Evolutionary conservation across 2,113 vertebrate genomes (phyloP), one percentile per base, ranked within the genome.

Genomic region (Psephotus haematonotus): DNA sequence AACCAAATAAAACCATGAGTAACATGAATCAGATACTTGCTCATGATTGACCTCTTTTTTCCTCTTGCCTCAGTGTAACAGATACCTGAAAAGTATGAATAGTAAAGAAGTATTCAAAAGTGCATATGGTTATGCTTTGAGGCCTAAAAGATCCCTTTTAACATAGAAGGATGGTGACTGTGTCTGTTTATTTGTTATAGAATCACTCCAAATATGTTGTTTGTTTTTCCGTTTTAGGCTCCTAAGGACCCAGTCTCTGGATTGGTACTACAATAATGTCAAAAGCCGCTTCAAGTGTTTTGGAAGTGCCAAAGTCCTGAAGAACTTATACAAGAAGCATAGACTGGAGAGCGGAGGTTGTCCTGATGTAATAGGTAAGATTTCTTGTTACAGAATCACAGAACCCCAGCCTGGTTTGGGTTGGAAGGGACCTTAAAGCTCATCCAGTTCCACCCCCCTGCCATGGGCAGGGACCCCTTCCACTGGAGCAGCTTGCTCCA

Each of bases 251-350:
- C 99, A 99, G 96, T 99, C 99, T 33, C 98, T 99, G 81, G 99
- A 99, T 97, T 99, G 99, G 99, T 99, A 99, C 97, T 99, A 99
- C 91, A 99, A 98, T 93, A 99, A 99, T 49, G 99, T 99, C 88
- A 99, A 99, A 98, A 99, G 98, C 86, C 99, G 99, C 65, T 99
- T 99, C 97, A 99, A 99, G 92, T 99, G 99, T 96, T 99, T 99
- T 22, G 99, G 99, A 96, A 99, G 99, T 39, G 99, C 99, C 94
- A 99, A 99, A 97, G 99, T 99, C 91, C 96, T 99, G 96, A 99
- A 99, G 97, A 99, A 99, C 82, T 97, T 99, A 63, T 99, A 99
- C 97, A 98, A 98, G 91, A 99, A 99, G 77, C 99, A 99, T 95
- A 98, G 98, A 28, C 97, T 99, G 60, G 99, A 99, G 93, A 99